Percentiles rank a stretch among this genome's conserved stretches.
These are phyloP conservation scores for Acanthococcus lagerstroemiae DNA, from an alignment of 2,888 invertebrate genomes.

Conservation along the genomic window DNA sequence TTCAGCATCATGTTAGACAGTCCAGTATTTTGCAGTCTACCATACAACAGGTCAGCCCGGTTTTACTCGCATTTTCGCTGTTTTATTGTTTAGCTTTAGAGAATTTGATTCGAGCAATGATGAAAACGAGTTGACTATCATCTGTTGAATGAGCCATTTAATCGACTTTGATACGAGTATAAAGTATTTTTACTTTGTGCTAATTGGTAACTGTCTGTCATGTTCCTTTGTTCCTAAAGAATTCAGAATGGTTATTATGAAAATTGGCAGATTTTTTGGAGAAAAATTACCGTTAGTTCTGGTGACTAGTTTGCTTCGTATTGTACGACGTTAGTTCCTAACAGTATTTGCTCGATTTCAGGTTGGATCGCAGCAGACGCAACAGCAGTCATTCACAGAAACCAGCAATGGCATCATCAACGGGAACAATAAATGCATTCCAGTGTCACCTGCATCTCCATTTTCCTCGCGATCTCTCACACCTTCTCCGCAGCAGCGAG, in stretches of 20 bases:
- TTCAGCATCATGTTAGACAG: conserved; percentile 38
- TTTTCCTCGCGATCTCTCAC: conserved; percentile 38
- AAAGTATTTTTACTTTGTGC: no score
- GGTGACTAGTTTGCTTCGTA: no score
- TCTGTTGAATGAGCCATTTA: no score
- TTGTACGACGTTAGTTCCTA: no score
- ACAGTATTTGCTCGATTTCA: not conserved
- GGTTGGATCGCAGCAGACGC: conserved; percentile 22
- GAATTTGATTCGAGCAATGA: not conserved
- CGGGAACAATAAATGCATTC: conserved; percentile 33
- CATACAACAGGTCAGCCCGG: conserved; percentile 37
- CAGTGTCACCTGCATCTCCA: conserved; percentile 36
- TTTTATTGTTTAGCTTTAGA: not conserved
- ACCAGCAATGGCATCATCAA: conserved; percentile 25
- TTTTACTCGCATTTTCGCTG: not conserved
- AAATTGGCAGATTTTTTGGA: no score
- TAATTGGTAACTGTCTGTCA: no score
- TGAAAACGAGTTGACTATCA: no score
- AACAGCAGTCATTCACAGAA: conserved; percentile 16
- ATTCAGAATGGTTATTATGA: no score
- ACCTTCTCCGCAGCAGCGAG: conserved; percentile 37
- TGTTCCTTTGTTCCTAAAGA: no score
- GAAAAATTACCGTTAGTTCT: no score
- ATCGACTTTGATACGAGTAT: no score
- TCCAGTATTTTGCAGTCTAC: conserved; percentile 38